Base-by-base conservation (phyloP, 2,113 vertebrate species). In the Tinamus guttatus region DNA sequence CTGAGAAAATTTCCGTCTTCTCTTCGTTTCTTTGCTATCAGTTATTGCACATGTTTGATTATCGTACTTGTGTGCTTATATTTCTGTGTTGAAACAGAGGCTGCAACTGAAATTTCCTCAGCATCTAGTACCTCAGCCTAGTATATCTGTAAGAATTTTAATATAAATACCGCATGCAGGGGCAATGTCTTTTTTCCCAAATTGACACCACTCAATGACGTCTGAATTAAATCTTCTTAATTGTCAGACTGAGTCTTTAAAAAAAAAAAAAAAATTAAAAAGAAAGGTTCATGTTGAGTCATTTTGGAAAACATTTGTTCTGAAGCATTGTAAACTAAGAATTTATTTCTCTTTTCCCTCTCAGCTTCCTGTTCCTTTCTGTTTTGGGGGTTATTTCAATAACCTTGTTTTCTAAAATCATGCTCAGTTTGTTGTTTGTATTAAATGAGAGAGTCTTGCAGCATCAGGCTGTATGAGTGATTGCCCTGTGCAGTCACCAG, bases 371-470 rank as follows among this genome's bases (percentile, higher is more conserved):
- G 68, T 89, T 87, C 63, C 89, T 69, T 51, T 49, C 49, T 22
- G 49, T 22, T 49, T 49, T 22, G 49, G 49, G 62, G 12, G 30
- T 89, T 92, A 83, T 95, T 89, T 87, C 5, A 63, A 94, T 94
- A 89, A 34, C 1, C 60, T 85, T 14, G 34, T 49, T 91, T 79
- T 94, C 91, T 71, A 88, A 45, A 94, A 94, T 88, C 73, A 70
- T 32, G 65, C 94, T 91, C 74, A 30, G 30, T 89, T 93, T 91
- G 71, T 87, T 91, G 70, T 81, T 62, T 80, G 64, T 64, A 52
- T 83, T 94, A 94, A 91, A 91, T 85, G 51, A 94, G 87, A 90
- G 60, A 90, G 60, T 71, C 60, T 91, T 91, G 95, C 85, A 75
- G 38, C 22, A 88, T 64, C n/a, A 56, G 81, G 36, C 76, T 83